These are phyloP conservation scores for Coranthus polyacanthus DNA, from an alignment of 2,797 vertebrate species.

Conservation along the genomic window DNA sequence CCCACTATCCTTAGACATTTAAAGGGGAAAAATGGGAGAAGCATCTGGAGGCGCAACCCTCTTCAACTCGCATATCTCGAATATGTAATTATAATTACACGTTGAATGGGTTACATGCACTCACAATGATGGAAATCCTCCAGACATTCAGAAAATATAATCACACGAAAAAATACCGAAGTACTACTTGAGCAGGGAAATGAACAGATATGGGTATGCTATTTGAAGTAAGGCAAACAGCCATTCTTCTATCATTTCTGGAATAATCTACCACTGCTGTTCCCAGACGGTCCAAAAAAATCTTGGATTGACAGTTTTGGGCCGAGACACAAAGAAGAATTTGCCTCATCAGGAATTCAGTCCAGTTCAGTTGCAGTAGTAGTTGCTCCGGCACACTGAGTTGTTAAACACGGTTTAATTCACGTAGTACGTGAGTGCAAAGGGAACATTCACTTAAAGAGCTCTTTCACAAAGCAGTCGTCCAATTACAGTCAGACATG, in stretches of 20 bases:
- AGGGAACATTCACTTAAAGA: conserved; percentile 32
- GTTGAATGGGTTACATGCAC: conserved; percentile 8
- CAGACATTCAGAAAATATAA: conserved; percentile 1
- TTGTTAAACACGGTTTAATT: conserved; percentile 52
- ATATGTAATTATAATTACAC: background rate
- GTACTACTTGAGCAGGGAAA: background rate
- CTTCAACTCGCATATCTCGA: no score
- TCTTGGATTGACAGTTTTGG: conserved; percentile 51
- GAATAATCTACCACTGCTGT: conserved; percentile 29
- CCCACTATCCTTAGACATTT: no score
- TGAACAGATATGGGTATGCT: background rate
- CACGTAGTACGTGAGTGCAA: conserved; percentile 39
- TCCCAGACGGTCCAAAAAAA: conserved; percentile 2
- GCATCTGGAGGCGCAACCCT: no score
- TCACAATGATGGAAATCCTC: background rate
- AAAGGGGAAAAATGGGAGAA: no score
- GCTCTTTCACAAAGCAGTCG: conserved; percentile 36
- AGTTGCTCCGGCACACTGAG: conserved; percentile 10
- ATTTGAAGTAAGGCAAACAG: conserved; percentile 11
- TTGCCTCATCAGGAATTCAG: conserved; percentile 47
- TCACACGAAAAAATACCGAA: conserved; percentile 3
- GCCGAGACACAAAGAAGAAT: conserved; percentile 39
- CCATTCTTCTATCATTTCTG: background rate
- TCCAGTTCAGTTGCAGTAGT: conserved; percentile 14
- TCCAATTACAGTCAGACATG: conserved; percentile 51